Conservation (phyloP, 1,140 invertebrate genomes). For the Pogonus chalceus region DNA sequence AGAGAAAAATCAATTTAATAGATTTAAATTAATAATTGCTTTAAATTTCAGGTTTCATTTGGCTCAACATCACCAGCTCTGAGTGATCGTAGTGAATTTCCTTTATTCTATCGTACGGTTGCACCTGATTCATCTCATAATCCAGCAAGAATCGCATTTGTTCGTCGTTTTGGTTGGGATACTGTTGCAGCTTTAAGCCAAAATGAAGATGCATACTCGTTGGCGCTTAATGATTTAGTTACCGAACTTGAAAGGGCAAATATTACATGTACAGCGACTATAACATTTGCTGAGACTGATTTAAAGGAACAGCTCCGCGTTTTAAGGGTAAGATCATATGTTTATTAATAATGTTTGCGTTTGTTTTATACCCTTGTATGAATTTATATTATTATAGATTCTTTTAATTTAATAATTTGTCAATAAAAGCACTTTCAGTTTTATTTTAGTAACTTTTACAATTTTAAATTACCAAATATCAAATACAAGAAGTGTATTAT, state of each 20-base stretch:
- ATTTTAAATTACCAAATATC: too few relatives aligned
- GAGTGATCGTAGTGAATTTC: slow-evolving; percentile 74
- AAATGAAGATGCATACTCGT: slow-evolving; percentile 72
- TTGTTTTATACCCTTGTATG: not conserved
- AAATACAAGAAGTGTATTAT: too few relatives aligned
- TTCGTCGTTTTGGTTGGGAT: slow-evolving; percentile 75
- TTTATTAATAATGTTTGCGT: not conserved
- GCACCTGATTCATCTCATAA: slow-evolving; percentile 82
- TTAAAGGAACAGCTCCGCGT: slow-evolving; percentile 27
- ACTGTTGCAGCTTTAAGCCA: slow-evolving; percentile 77
- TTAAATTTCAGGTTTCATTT: slow-evolving; percentile 71
- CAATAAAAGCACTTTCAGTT: not conserved
- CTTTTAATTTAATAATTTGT: not conserved
- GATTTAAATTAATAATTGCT: too few relatives aligned
- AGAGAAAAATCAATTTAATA: too few relatives aligned
- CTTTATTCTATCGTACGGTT: slow-evolving; percentile 78
- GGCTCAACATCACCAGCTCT: slow-evolving; percentile 76
- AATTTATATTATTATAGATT: not conserved
- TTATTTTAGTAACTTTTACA: too few relatives aligned
- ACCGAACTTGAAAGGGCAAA: slow-evolving; percentile 73
- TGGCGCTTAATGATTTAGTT: slow-evolving; percentile 77
- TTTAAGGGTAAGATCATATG: slow-evolving; percentile 25
- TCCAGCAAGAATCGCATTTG: slow-evolving; percentile 69
- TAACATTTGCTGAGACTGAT: slow-evolving; percentile 60
- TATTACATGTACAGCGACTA: slow-evolving; percentile 70